A percentile compares a stretch with the other conserved stretches of the same genome.
Evolutionary conservation across 2,113 vertebrate genomes (phyloP).

Genomic region (Apodemus speciosus): DNA sequence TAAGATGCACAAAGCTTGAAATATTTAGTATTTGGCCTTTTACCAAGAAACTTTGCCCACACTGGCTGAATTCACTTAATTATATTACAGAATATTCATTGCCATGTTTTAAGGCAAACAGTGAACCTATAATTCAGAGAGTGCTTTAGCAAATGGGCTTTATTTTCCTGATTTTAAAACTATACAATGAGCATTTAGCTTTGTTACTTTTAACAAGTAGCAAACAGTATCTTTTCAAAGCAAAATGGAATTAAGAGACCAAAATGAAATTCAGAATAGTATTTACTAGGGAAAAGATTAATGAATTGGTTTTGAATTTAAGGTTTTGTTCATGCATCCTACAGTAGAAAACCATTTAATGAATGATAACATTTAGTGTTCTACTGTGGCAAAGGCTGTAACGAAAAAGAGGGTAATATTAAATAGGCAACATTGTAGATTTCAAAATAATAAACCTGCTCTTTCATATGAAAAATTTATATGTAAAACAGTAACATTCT

Average conservation of each 20-base stretch:
- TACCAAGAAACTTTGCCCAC: neutral
- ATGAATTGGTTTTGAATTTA: constrained; percentile 36
- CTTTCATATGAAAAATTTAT: constrained; percentile 16
- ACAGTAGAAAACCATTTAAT: neutral
- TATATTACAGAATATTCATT: neutral
- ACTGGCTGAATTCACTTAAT: constrained; percentile 24
- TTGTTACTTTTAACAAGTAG: neutral
- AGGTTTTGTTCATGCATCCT: constrained; percentile 21
- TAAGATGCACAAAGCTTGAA: constrained; percentile 29
- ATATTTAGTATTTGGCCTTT: neutral
- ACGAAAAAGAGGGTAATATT: neutral
- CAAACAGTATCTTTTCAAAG: constrained; percentile 51
- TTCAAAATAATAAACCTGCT: constrained; percentile 22
- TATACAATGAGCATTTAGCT: constrained; percentile 41
- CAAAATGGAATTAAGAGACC: constrained; percentile 49
- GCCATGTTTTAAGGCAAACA: constrained; percentile 45
- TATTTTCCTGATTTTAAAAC: constrained; percentile 63
- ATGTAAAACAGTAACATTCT: constrained; percentile 54
- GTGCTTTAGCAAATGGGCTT: constrained; percentile 57
- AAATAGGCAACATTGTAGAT: neutral
- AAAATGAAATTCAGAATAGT: neutral
- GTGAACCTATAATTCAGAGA: constrained; percentile 36
- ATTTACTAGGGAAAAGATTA: constrained; percentile 35
- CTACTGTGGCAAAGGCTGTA: constrained; percentile 22
- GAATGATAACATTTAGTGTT: neutral